A percentile compares a stretch with the other conserved stretches of the same genome.
Conservation (phyloP, 2,888 invertebrate species). For the Hedychridium roseum region DNA sequence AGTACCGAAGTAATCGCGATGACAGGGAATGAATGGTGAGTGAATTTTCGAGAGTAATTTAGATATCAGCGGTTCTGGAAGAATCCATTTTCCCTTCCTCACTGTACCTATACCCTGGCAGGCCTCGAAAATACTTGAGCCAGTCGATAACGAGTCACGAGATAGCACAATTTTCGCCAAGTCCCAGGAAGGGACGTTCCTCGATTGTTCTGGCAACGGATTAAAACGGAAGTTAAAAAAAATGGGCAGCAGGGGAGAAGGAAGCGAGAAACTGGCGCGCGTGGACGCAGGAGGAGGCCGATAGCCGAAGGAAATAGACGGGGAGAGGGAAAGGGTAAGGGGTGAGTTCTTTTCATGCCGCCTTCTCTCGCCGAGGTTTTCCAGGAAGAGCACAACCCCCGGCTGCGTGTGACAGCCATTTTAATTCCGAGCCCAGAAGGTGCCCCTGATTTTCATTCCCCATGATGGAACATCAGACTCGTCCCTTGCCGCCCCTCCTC, state of each 20-base stretch:
- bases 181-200: neutral
- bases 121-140: no score
- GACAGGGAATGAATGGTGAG: no score
- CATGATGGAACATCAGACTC: constrained; percentile 44
- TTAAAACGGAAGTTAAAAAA: constrained; percentile 29
- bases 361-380: constrained; percentile 41
- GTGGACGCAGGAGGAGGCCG: constrained; percentile 9
- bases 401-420: constrained; percentile 58
- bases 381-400: constrained; percentile 43
- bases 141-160: no score
- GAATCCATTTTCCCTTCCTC: no score
- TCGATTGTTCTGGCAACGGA: constrained; percentile 3
- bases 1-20: no score
- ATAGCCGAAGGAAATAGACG: neutral
- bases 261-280: neutral
- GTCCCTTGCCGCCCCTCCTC: constrained; percentile 18
- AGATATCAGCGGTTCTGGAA: no score
- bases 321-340: constrained; percentile 6
- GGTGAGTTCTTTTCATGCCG: constrained; percentile 31
- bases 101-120: no score
- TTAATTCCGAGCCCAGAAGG: constrained; percentile 54
- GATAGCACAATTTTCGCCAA: no score
- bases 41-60: no score
- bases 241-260: constrained; percentile 15
- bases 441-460: constrained; percentile 53